phyloP scores from a whole-genome alignment of 2,113 vertebrate genomes.

The Rhinopomastus cyanomelas region DNA sequence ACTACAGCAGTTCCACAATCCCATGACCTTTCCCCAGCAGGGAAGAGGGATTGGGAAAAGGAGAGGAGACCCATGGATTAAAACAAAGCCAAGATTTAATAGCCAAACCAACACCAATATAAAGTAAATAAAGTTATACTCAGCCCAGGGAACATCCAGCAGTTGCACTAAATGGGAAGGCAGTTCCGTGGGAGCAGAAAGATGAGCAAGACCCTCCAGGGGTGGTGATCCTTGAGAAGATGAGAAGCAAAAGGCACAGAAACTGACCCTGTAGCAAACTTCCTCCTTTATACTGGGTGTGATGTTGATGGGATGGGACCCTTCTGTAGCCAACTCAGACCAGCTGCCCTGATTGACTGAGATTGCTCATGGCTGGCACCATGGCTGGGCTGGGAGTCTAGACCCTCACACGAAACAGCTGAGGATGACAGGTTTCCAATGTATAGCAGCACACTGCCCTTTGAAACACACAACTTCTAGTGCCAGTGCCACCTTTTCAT shows the following conservation, averaged over 20 bases:
- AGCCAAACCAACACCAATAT: background rate
- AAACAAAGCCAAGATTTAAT: background rate
- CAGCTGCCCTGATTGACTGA: background rate
- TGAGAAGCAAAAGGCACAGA: background rate
- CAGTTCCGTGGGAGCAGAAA: background rate
- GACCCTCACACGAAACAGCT: background rate
- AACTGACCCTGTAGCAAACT: background rate
- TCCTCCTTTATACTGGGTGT: background rate
- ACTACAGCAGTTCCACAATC: background rate
- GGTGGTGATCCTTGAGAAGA: too few relatives aligned
- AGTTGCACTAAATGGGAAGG: background rate
- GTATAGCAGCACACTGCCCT: background rate
- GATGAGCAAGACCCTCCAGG: background rate
- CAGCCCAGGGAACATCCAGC: background rate
- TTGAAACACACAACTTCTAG: background rate
- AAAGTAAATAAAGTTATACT: background rate
- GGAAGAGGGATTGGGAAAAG: background rate
- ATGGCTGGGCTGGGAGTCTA: too few relatives aligned
- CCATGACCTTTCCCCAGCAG: background rate
- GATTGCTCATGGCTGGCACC: background rate
- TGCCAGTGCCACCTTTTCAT: background rate
- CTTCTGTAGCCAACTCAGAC: background rate
- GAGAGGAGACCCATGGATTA: background rate
- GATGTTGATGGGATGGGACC: background rate
- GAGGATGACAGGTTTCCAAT: background rate